Evolutionary conservation across 1,140 invertebrate species (phyloP).

Genomic region (Eumeta japonica): DNA sequence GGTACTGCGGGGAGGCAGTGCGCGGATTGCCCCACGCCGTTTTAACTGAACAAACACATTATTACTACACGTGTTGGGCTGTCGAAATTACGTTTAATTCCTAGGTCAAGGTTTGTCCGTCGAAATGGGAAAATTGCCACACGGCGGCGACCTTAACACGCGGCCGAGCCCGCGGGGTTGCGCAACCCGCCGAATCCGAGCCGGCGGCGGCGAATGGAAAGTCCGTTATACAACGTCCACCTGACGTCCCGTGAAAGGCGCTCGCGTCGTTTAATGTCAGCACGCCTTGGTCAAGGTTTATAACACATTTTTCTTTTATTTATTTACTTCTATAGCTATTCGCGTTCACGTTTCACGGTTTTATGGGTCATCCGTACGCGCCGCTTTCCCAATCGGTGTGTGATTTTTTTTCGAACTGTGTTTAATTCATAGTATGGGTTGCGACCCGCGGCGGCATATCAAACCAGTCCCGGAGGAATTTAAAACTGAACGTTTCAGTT

Average conservation of each 20-base stretch:
- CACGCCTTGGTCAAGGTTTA: conserved; percentile 51
- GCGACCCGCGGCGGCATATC: too few species aligned
- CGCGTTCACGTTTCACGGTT: too few species aligned
- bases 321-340: too few species aligned
- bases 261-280: conserved; percentile 45
- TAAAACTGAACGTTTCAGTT: too few species aligned
- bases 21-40: too few species aligned
- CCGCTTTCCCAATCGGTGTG: too few species aligned
- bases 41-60: too few species aligned
- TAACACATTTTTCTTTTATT: conserved; percentile 14
- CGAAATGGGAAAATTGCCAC: conserved; percentile 56
- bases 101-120: conserved; percentile 54
- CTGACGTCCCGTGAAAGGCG: conserved; percentile 51
- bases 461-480: too few species aligned
- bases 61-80: conserved; percentile 8
- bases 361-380: too few species aligned
- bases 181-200: conserved; percentile 18
- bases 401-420: too few species aligned
- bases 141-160: conserved; percentile 46
- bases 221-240: conserved; percentile 50
- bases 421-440: too few species aligned
- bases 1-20: too few species aligned
- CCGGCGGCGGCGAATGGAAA: conserved; percentile 42
- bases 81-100: conserved; percentile 48
- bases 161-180: conserved; percentile 33